Evolutionary conservation across 2,888 invertebrate species (phyloP).

Genomic region (Masnerella sp.): DNA sequence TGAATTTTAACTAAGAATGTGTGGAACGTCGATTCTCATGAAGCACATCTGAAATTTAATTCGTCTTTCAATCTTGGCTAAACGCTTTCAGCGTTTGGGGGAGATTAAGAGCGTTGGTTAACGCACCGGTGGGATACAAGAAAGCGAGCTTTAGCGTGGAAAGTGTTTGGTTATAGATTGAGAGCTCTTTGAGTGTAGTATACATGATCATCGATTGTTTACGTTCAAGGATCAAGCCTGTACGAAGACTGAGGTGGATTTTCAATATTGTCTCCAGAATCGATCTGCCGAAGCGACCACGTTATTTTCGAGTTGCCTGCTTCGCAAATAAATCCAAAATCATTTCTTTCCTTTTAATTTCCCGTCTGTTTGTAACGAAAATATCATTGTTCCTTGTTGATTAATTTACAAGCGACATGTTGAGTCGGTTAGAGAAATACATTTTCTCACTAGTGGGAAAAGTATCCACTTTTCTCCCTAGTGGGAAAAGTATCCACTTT

Average conservation of each 20-base stretch:
- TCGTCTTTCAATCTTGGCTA: not conserved
- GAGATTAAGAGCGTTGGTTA: conserved; percentile 21
- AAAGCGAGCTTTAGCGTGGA: conserved; percentile 17
- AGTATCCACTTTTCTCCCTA: no score
- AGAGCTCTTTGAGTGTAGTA: conserved; percentile 23
- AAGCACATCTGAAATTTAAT: conserved; percentile 9
- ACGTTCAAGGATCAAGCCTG: conserved; percentile 24
- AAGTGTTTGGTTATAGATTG: conserved; percentile 30
- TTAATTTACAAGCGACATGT: no score
- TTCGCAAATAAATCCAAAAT: no score
- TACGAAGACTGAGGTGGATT: not conserved
- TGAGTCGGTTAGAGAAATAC: no score
- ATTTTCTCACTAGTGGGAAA: no score
- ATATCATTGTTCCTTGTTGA: no score
- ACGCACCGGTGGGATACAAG: conserved; percentile 4
- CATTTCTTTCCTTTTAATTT: no score
- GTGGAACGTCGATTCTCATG: conserved; percentile 10
- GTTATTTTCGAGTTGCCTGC: no score
- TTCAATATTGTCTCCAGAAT: conserved; percentile 2
- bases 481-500: no score
- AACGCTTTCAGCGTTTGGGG: conserved; percentile 13
- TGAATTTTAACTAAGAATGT: no score
- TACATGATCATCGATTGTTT: conserved; percentile 24
- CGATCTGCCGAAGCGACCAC: not conserved
- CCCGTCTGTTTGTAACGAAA: no score